These are phyloP conservation scores for Tachycineta bicolor DNA, from an alignment of 2,113 vertebrate genomes.

Conservation along the genomic window DNA sequence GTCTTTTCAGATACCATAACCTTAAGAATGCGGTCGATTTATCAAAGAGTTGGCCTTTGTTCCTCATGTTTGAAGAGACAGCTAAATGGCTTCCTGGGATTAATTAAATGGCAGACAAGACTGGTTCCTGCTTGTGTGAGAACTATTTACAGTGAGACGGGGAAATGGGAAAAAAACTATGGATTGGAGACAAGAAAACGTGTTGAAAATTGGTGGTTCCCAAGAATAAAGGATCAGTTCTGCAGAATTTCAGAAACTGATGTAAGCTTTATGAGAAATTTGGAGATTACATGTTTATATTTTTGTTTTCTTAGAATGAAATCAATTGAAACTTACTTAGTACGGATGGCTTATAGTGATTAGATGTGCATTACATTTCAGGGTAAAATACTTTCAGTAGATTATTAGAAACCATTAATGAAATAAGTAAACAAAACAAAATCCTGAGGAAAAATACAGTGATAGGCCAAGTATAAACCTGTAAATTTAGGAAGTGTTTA, in stretches of 20 bases:
- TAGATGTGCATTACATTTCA: not conserved
- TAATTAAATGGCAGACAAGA: slow-evolving; percentile 26
- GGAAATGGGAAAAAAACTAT: slow-evolving; percentile 88
- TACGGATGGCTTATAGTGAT: not conserved
- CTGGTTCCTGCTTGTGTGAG: slow-evolving; percentile 46
- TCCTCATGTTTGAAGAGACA: slow-evolving; percentile 61
- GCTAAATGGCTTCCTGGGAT: not conserved
- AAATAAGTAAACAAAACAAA: not conserved
- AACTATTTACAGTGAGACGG: slow-evolving; percentile 87
- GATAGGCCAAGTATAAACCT: not conserved
- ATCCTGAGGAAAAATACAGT: not conserved
- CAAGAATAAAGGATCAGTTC: slow-evolving; percentile 82
- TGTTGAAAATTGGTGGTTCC: slow-evolving; percentile 91
- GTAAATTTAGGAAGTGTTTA: not conserved
- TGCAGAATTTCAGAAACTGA: slow-evolving; percentile 68
- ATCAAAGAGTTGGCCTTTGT: slow-evolving; percentile 51
- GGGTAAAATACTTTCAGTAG: not conserved
- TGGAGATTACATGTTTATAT: not conserved
- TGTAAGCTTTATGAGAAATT: slow-evolving; percentile 73
- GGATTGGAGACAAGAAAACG: slow-evolving; percentile 80
- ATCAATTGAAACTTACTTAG: not conserved
- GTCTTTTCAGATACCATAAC: slow-evolving; percentile 12
- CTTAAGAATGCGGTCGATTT: slow-evolving; percentile 73
- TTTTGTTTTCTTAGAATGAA: not conserved
- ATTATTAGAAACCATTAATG: not conserved